Conservation (phyloP, 1,140 invertebrate species). For the Apis florea region DNA sequence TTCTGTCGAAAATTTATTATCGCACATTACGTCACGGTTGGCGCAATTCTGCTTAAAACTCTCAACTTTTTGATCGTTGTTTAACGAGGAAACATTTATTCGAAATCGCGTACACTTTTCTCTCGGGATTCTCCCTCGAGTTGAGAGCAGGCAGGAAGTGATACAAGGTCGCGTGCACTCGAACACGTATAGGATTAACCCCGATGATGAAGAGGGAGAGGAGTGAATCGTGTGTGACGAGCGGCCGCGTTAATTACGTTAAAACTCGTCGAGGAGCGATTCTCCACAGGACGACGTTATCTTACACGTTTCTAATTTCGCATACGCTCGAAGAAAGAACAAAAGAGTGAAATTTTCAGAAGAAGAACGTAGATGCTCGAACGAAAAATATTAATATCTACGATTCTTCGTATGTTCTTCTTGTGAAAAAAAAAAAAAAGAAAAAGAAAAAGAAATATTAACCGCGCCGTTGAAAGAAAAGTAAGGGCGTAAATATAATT, state of each 20-base stretch:
- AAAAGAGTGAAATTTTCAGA: neutral
- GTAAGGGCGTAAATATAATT: neutral
- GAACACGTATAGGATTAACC: conserved; percentile 64
- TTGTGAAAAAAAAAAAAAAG: too few species aligned
- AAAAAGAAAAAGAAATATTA: too few species aligned
- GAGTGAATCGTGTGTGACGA: conserved; percentile 45
- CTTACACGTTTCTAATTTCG: neutral
- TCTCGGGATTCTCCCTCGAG: neutral
- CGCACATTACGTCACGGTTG: too few species aligned
- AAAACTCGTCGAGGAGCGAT: conserved; percentile 10
- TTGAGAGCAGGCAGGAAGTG: conserved; percentile 52
- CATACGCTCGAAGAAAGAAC: neutral
- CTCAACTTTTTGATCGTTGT: too few species aligned
- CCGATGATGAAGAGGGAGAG: conserved; percentile 37
- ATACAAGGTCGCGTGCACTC: conserved; percentile 63
- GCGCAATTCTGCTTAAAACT: too few species aligned
- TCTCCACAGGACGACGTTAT: neutral
- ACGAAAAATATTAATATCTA: too few species aligned
- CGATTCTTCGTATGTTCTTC: too few species aligned
- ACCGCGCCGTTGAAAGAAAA: neutral
- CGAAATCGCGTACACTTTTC: conserved; percentile 5
- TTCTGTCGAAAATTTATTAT: too few species aligned
- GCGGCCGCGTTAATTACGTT: conserved; percentile 48
- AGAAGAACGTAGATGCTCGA: neutral
- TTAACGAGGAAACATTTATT: neutral